Evolutionary conservation across 35 echinoderm and acorn worm species (phyloP).

Genomic region (Lytechinus variegatus): DNA sequence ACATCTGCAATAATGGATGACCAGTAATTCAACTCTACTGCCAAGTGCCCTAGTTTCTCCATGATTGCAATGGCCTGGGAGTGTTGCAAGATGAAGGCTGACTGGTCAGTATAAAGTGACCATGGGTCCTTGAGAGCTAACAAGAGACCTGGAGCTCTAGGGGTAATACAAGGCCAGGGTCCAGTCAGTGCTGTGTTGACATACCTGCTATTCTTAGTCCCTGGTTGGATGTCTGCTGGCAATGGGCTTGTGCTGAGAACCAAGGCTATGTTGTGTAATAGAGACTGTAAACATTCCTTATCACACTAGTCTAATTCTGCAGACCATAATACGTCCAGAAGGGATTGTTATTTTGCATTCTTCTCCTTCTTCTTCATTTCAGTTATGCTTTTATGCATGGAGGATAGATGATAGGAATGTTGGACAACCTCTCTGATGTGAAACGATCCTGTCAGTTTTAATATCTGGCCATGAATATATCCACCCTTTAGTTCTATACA

Average conservation of each 20-base stretch:
- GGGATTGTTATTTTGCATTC: not conserved
- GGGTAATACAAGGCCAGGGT: not conserved
- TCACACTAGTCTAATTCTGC: not conserved
- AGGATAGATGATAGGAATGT: not conserved
- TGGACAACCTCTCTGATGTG: not conserved
- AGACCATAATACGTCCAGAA: not conserved
- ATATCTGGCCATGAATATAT: not conserved
- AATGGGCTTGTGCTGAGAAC: not conserved
- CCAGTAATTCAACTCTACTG: not conserved
- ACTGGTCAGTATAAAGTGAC: conserved; percentile 18
- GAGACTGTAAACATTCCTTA: conserved; percentile 3
- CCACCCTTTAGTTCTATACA: not conserved
- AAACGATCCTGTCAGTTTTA: not conserved
- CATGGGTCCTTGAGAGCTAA: not conserved
- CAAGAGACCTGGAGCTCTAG: not conserved
- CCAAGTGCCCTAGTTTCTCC: not conserved
- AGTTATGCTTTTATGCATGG: not conserved
- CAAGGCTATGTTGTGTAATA: conserved; percentile 12
- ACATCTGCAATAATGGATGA: not conserved
- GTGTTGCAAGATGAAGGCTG: not conserved
- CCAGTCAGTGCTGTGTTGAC: not conserved
- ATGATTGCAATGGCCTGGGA: not conserved
- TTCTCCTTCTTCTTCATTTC: not conserved
- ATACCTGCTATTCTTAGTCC: not conserved
- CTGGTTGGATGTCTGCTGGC: not conserved